Evolutionary conservation across 2,113 vertebrate genomes (phyloP).

Genomic region (Clarias macrocephalus): DNA sequence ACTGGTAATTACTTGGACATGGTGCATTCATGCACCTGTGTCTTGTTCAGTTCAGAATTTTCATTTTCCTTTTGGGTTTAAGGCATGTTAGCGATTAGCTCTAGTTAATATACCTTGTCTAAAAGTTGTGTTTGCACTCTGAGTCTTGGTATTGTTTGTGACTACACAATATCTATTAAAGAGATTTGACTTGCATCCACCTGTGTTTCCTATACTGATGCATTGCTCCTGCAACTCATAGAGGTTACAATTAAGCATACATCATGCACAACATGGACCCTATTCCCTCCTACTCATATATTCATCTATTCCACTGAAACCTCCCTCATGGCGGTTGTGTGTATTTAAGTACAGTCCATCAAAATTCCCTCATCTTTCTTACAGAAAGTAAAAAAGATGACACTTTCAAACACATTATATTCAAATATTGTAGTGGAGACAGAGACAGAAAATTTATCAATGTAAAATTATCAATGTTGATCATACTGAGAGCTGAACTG

Average conservation of each 20-base stretch:
- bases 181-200: no score
- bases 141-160: no score
- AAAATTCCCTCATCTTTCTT: constrained; percentile 23
- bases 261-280: constrained; percentile 11
- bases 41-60: no score
- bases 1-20: no score
- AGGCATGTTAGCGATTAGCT: no score
- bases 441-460: constrained; percentile 23
- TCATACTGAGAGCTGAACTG: constrained; percentile 45
- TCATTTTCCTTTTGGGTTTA: no score
- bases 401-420: constrained; percentile 40
- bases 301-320: neutral
- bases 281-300: constrained; percentile 1
- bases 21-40: no score
- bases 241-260: neutral
- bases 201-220: no score
- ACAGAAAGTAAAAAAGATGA: constrained; percentile 18
- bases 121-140: no score
- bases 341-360: neutral
- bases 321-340: neutral
- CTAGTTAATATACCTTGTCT: no score
- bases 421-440: constrained; percentile 38
- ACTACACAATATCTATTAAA: no score
- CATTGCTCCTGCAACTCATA: neutral
- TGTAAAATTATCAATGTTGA: constrained; percentile 56